These are phyloP conservation scores for Tiliacea citrago DNA, from an alignment of 2,888 invertebrate species.

Conservation along the genomic window DNA sequence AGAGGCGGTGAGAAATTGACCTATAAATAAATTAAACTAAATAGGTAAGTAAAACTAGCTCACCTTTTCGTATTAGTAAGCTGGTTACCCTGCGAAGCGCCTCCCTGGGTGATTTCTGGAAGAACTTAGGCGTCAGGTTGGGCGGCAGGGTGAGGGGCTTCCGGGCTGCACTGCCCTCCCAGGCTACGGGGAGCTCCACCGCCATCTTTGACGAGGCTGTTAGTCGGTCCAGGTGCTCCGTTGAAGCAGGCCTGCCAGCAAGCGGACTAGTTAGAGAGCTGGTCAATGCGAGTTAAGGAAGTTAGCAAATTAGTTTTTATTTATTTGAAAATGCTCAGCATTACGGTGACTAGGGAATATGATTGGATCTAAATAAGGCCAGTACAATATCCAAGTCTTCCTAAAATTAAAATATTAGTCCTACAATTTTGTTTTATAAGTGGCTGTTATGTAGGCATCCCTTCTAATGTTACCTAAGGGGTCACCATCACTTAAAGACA, in stretches of 20 bases:
- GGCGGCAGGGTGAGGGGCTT: slow-evolving; percentile 97
- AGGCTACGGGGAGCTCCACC: slow-evolving; percentile 89
- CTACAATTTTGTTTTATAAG: neutral
- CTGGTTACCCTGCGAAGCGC: slow-evolving; percentile 96
- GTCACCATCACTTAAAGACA: too few relatives aligned
- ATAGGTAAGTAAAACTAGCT: slow-evolving; percentile 69
- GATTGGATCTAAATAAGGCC: neutral
- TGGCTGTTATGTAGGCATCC: neutral
- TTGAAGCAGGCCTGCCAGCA: slow-evolving; percentile 93
- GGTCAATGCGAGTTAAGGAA: slow-evolving; percentile 9
- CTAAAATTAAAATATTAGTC: neutral
- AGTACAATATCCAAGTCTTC: neutral
- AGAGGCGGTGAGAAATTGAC: neutral
- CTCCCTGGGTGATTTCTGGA: slow-evolving; percentile 96
- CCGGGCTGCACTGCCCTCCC: slow-evolving; percentile 90
- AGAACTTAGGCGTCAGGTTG: slow-evolving; percentile 97
- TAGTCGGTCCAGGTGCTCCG: slow-evolving; percentile 95
- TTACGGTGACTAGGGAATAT: neutral
- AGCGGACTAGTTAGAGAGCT: slow-evolving; percentile 61
- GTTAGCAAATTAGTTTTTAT: neutral
- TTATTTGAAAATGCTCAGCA: slow-evolving; percentile 7
- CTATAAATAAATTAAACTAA: neutral
- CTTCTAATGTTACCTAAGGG: neutral
- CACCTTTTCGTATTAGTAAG: slow-evolving; percentile 96
- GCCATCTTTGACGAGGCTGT: slow-evolving; percentile 87